These are phyloP conservation scores for Oopsacas minuta DNA, from an alignment of 37 sponge, comb jelly and placozoan species.

Conservation along the genomic window DNA sequence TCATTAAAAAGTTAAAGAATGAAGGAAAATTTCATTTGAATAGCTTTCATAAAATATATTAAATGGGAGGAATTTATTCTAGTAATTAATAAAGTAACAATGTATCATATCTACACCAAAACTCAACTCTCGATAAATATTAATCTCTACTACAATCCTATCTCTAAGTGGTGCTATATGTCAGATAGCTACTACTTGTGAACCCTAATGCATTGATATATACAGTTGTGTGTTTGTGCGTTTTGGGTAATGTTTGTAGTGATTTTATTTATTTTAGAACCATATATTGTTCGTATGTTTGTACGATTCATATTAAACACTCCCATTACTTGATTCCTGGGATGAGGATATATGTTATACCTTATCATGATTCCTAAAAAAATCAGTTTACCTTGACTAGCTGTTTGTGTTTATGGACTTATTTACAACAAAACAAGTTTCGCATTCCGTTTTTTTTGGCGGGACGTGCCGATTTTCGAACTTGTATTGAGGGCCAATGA, in stretches of 20 bases:
- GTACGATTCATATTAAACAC: background rate
- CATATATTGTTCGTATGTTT: constrained; percentile 5
- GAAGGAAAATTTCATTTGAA: background rate
- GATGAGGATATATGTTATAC: too few species aligned
- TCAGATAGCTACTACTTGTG: background rate
- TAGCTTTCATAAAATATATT: background rate
- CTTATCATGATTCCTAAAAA: too few species aligned
- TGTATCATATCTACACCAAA: background rate
- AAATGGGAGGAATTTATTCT: background rate
- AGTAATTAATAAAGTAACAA: background rate
- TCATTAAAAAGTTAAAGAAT: background rate
- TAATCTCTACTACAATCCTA: background rate
- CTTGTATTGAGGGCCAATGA: too few species aligned
- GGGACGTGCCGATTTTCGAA: too few species aligned
- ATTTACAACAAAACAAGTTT: too few species aligned
- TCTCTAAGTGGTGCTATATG: background rate
- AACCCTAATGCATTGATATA: background rate
- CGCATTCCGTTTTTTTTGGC: too few species aligned
- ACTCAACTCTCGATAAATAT: too few species aligned
- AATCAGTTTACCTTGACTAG: too few species aligned
- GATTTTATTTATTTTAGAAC: constrained; percentile 18
- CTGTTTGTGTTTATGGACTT: too few species aligned
- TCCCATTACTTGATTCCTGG: background rate
- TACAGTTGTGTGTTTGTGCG: background rate
- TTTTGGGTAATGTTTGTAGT: background rate